A percentile compares a stretch with the other conserved stretches of the same genome.
phyloP scores from a whole-genome alignment of 2,113 vertebrate genomes.

The Chlamydotis undulata region DNA sequence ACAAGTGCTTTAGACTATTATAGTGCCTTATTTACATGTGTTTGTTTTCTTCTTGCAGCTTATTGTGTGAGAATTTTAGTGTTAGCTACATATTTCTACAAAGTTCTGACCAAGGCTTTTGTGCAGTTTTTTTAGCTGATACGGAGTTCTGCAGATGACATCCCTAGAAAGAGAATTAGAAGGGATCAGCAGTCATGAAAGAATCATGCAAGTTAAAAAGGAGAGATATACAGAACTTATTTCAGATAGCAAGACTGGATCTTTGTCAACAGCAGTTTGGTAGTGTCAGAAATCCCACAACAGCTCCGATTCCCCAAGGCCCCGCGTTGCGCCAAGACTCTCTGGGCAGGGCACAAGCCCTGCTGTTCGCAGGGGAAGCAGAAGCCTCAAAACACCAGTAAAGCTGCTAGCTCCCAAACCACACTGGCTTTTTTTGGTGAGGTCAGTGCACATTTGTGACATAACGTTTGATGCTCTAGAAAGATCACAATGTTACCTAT shows the following conservation, averaged over 20 bases:
- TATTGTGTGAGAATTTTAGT: neutral
- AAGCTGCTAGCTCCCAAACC: slow-evolving; percentile 3
- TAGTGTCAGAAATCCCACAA: neutral
- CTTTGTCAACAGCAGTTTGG: neutral
- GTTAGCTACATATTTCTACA: neutral
- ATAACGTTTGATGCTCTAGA: neutral
- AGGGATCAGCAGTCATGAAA: neutral
- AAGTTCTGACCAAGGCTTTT: neutral
- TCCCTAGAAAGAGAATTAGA: neutral
- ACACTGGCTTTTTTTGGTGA: neutral
- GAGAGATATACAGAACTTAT: neutral
- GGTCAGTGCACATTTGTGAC: neutral
- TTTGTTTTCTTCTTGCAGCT: neutral
- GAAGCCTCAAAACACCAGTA: neutral
- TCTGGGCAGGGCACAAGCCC: neutral
- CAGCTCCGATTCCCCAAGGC: neutral
- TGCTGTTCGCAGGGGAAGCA: neutral
- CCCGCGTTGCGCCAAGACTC: neutral
- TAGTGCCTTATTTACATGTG: neutral
- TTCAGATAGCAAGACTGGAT: neutral
- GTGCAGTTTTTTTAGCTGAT: neutral
- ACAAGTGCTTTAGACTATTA: neutral
- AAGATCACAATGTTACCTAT: neutral
- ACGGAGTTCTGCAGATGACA: neutral
- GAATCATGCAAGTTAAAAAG: neutral